These are phyloP conservation scores for Nothoprocta perdicaria DNA, from an alignment of 2,113 vertebrate genomes.

Conservation along the genomic window DNA sequence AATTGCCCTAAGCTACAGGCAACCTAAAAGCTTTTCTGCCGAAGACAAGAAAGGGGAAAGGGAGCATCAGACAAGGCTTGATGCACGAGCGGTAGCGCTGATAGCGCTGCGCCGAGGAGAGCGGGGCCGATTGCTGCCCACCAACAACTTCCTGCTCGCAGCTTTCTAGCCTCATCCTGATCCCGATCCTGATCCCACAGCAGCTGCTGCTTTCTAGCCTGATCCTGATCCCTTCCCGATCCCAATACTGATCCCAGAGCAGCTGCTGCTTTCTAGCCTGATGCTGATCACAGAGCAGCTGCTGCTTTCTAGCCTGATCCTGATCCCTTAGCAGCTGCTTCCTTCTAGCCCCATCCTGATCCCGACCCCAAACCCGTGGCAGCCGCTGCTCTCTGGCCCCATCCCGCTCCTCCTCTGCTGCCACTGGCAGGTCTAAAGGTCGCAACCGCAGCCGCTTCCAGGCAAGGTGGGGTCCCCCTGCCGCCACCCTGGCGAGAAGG, in stretches of 20 bases:
- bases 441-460: neutral
- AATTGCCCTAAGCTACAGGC: fast-evolving
- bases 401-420: neutral
- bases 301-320: too few species aligned
- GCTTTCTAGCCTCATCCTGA: too few species aligned
- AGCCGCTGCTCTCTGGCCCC: too few species aligned
- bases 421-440: neutral
- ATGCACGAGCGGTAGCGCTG: fast-evolving
- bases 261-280: too few species aligned
- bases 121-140: neutral
- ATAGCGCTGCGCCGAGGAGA: neutral
- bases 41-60: neutral
- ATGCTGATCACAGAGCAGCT: too few species aligned
- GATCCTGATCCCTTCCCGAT: too few species aligned
- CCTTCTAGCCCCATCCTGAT: too few species aligned
- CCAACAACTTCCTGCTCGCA: neutral
- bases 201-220: too few species aligned
- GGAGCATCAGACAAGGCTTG: fast-evolving
- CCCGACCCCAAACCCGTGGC: too few species aligned
- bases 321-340: too few species aligned
- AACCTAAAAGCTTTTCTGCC: neutral
- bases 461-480: neutral
- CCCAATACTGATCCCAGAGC: too few species aligned
- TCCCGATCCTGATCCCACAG: too few species aligned
- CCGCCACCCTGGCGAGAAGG: neutral